phyloP scores from a whole-genome alignment of 2,797 vertebrate genomes.

The Chromobotia macracanthus region DNA sequence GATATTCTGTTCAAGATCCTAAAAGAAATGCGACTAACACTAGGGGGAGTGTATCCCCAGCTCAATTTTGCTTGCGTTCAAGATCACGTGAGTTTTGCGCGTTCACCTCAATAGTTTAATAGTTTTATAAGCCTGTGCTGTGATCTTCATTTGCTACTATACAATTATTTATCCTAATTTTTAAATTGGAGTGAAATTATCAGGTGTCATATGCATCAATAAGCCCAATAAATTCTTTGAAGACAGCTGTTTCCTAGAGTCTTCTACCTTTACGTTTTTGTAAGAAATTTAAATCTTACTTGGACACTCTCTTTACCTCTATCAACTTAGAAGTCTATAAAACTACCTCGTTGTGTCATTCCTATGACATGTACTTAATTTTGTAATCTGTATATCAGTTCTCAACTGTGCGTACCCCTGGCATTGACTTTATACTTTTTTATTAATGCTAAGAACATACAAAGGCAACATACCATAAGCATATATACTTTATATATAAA shows the following conservation, averaged over 20 bases:
- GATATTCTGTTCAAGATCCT: neutral
- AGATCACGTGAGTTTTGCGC: neutral
- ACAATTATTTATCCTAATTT: neutral
- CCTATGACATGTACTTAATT: too few relatives aligned
- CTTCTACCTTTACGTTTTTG: too few relatives aligned
- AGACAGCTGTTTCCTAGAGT: too few relatives aligned
- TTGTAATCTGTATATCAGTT: too few relatives aligned
- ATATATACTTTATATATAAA: neutral
- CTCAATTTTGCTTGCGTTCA: neutral
- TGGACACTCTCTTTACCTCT: too few relatives aligned
- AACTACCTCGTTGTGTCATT: too few relatives aligned
- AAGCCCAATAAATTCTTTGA: neutral
- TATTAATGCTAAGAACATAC: too few relatives aligned
- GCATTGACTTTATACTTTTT: too few relatives aligned
- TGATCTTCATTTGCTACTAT: neutral
- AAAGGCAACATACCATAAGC: neutral
- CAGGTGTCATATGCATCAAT: neutral
- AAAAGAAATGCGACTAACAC: constrained; percentile 47
- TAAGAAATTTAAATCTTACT: too few relatives aligned
- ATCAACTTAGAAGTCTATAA: too few relatives aligned
- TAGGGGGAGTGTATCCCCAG: constrained; percentile 62
- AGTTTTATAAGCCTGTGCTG: neutral
- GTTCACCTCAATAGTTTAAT: neutral
- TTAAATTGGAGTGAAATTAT: neutral
- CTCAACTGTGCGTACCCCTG: too few relatives aligned